Base-by-base conservation (phyloP, 2,888 invertebrate genomes). In the Cerastis leucographa region DNA sequence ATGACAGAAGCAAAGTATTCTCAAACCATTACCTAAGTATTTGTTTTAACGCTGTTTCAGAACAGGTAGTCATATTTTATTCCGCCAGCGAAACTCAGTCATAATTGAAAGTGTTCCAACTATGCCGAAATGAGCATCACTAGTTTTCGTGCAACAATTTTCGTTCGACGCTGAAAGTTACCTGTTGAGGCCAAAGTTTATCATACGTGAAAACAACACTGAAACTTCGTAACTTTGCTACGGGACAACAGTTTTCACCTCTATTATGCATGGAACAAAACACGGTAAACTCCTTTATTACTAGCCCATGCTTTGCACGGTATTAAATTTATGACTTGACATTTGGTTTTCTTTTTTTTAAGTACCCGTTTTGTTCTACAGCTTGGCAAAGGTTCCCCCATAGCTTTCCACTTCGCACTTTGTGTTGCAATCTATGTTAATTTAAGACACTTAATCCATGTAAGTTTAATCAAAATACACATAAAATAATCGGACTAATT, bases 111-210 rank as follows among this genome's bases (percentile, higher is more conserved):
- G 59, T 73, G 78, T 74, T 70, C 35, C 46, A 85, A 84, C 74
- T 73, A 75, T 65, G 54, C 29, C 9, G n/a, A 74, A 79, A 72
- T 62, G 75, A 67, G 56, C 77, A 77, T 76, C 72, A 44, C 56
- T 62, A 71, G 74, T 76, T 81, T 74, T 59, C 51, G 71, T 68
- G 59, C 61, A 87, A 85, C 81, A 80, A 85, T 80, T 84, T 87
- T 87, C 78, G 68, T 75, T 78, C 72, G 76, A 69, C 74, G 70
- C 81, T 73, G 70, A 83, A 85, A 85, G 74, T 87, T 86, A 88
- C 85, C 83, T 88, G 88, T 88, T 86, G 81, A 78, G 67, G 78
- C 73, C 12, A 62, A 83, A 88, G 78, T 88, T 79, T 75, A 83
- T 83, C 85, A 78, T 79, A 82, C 81, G 76, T 79, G 82, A 83